These are phyloP conservation scores for Drosophila novamexicana DNA, from an alignment of 1,140 invertebrate species.

Conservation along the genomic window DNA sequence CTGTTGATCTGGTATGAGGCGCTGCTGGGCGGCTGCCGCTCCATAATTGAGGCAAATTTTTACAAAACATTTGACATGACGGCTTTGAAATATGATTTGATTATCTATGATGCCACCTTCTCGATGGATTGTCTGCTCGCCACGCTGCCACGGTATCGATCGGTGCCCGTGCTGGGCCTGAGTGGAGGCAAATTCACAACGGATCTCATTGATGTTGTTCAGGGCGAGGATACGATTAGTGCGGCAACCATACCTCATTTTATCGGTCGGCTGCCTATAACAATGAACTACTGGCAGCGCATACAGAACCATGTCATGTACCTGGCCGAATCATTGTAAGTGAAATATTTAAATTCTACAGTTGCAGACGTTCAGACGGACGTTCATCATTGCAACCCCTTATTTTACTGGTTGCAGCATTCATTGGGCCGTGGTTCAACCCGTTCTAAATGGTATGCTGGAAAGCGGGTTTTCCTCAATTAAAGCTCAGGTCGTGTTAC, in stretches of 20 bases:
- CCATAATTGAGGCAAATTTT: not conserved
- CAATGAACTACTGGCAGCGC: conserved; percentile 68
- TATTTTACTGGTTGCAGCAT: conserved; percentile 22
- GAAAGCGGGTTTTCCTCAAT: not conserved
- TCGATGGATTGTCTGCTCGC: conserved; percentile 54
- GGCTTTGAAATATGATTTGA: conserved; percentile 44
- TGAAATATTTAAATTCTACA: not conserved
- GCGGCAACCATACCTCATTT: conserved; percentile 56
- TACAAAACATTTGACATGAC: not conserved
- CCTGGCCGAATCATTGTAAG: conserved; percentile 53
- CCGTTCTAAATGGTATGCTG: conserved; percentile 17
- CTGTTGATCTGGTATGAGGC: conserved; percentile 63
- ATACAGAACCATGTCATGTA: conserved; percentile 71
- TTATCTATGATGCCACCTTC: conserved; percentile 67
- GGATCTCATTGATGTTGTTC: conserved; percentile 32
- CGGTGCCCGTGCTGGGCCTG: conserved; percentile 58
- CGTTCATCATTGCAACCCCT: not conserved
- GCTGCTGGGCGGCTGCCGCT: conserved; percentile 46
- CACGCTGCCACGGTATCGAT: not conserved
- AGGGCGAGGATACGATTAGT: conserved; percentile 58
- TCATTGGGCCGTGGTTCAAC: conserved; percentile 5
- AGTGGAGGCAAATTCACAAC: conserved; percentile 60
- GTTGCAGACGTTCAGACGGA: not conserved
- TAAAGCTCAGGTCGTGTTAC: conserved; percentile 73
- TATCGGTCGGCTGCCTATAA: conserved; percentile 27